phyloP scores from a whole-genome alignment of 1,140 invertebrate genomes.

The Sycobia sp. region DNA sequence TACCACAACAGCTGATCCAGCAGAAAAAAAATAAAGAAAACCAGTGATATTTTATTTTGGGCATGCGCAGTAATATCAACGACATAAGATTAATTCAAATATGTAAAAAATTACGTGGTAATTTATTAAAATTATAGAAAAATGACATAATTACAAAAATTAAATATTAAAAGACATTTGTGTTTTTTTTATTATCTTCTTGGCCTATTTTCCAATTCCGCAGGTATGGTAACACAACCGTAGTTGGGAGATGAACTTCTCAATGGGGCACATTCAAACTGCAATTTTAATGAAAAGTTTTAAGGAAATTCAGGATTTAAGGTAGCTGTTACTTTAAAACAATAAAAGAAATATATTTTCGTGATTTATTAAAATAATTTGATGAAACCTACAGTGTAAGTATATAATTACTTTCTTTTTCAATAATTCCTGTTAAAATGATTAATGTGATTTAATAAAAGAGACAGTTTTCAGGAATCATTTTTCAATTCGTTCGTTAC shows the following conservation, averaged over 20 bases:
- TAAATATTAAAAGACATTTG: no score
- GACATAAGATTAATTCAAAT: no score
- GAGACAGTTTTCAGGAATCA: not conserved
- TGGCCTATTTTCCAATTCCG: slow-evolving; percentile 9
- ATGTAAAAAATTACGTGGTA: no score
- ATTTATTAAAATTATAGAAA: no score
- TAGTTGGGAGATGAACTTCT: slow-evolving; percentile 31
- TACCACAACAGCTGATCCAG: no score
- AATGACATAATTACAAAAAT: no score
- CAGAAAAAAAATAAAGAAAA: no score
- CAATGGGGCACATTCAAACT: slow-evolving; percentile 39
- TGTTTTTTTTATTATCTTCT: no score
- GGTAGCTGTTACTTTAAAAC: slow-evolving; percentile 1
- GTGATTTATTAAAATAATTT: slow-evolving; percentile 32
- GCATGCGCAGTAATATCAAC: no score
- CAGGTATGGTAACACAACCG: slow-evolving; percentile 21
- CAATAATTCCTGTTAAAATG: not conserved
- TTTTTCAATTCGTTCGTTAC: no score
- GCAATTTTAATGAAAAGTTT: slow-evolving; percentile 34
- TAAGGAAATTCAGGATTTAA: no score
- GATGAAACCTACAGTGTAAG: slow-evolving; percentile 20
- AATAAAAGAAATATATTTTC: slow-evolving; percentile 4
- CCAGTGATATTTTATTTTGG: no score
- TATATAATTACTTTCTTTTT: not conserved
- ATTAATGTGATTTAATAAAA: not conserved